Evolutionary conservation across 2,888 invertebrate genomes (phyloP), one percentile per base, ranked within the genome.

Genomic region (Candidula unifasciata): DNA sequence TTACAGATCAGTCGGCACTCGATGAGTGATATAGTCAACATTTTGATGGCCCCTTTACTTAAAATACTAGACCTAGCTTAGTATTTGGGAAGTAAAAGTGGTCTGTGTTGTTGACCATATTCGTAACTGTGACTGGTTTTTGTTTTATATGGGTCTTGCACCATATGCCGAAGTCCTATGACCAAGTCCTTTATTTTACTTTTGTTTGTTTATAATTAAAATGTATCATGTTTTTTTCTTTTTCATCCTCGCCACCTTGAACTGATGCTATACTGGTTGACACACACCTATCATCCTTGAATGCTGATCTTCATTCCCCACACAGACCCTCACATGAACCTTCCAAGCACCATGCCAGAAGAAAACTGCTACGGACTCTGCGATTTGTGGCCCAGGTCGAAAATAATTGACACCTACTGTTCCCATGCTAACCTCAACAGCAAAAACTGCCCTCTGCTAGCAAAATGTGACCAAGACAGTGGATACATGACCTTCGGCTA

Each of bases 301-400:
- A 30, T 2, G 8, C n/a, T 54, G 30, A n/a, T 6, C 13, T 30
- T 3, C 2, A 6, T n/a, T 2, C 30, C 18, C 8, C 66, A 76
- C 27, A 60, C 79, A 83, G 79, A 83, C 64, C 78, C 76, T 44
- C 71, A 83, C 52, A 84, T 80, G 74, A 79, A 80, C 64, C 52
- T 80, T 82, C 82, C 82, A 35, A 74, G 57, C 57, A 37, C 37
- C 21, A 24, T 24, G 35, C 33, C 76, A 13, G 76, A 84, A 64
- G 35, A 13, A n/a, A 64, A 44, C 84, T 82, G 82, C 35, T 82
- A 85, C 66, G 52, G 78, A 44, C 82, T 83, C 68, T 86, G 86
- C 68, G 83, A 86, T 33, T 35, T 86, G 57, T 69, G 80, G 66
- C 69, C 66, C 27, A 5, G 30, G 27, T n/a, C 37, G 0, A 35